Evolutionary conservation across 2,797 vertebrate genomes (phyloP), one percentile per base, ranked within the genome.

Genomic region (Chromobotia macracanthus): DNA sequence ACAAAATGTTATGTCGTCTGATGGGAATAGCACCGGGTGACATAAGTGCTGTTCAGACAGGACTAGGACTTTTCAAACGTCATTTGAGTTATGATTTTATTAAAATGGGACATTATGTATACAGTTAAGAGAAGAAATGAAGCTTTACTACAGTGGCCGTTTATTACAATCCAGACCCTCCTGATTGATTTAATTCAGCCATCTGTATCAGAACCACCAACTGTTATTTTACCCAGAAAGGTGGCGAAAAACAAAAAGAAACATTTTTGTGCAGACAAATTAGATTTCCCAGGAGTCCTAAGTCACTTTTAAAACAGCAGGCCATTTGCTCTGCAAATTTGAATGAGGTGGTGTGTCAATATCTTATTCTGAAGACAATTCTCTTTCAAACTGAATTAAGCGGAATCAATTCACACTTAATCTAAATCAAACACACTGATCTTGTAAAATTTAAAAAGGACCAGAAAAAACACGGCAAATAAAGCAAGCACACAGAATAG

Each of bases 1-100:
- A 82, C 72, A 71, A 84, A 77, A 19, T 0, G 1, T 64, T 11
- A 46, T 16, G 73, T 53, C 13, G 79, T 5, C 44, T 55, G 50
- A 23, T 65, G 68, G 76, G 76, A 80, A 71, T 21, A 18, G n/a
- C 3, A 15, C 2, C 8, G 64, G 31, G 7, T 19, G 63, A 75
- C 28, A 55, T 72, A 72, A 44, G 19, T 1, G 72, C 46, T 64
- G 13, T 73, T 9, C 21, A 50, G 19, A 63, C 46, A 13, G 19
- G 28, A 56, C 13, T 13, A 41, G 23, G 6, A 25, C 28, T 51
- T n/a, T n/a, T 60, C 8, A 28, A 58, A 23, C 2, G 21, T 12
- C 3, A 2, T 23, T 23, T 15, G 23, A 58, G 10, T 21, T 19
- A 21, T 3, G 12, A 25, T 16, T 41, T 41, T 28, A 60, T 28